phyloP scores from a whole-genome alignment of 2,888 invertebrate species.

The Hermaeophaga mercurialis region DNA sequence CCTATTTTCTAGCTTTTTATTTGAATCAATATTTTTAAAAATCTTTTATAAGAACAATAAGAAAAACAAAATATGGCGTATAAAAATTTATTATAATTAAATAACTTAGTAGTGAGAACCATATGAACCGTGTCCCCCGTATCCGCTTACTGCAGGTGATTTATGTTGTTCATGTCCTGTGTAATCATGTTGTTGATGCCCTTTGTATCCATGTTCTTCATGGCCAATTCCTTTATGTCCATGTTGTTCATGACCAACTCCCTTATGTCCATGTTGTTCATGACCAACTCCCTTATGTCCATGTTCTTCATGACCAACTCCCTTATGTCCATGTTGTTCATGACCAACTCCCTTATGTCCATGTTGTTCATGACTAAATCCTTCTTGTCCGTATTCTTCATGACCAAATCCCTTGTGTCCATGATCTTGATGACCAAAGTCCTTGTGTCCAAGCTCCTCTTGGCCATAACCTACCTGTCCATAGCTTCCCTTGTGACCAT shows the following conservation, averaged over 20 bases:
- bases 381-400: not conserved
- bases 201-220: not conserved
- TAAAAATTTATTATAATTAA: not conserved
- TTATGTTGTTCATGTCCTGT: not conserved
- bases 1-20: too few relatives aligned
- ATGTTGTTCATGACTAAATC: not conserved
- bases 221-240: not conserved
- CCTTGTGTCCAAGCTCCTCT: not conserved
- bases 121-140: too few relatives aligned
- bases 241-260: constrained; percentile 1
- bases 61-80: too few relatives aligned
- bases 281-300: not conserved
- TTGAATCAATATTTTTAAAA: too few relatives aligned
- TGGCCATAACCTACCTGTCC: not conserved
- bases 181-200: not conserved
- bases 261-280: constrained; percentile 1
- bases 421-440: not conserved
- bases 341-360: constrained; percentile 1
- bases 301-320: not conserved
- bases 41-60: too few relatives aligned
- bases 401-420: not conserved
- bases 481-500: not conserved
- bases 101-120: not conserved
- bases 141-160: not conserved
- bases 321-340: not conserved